These are phyloP conservation scores for Philopotamus ludificatus DNA, from an alignment of 1,140 invertebrate genomes.

Conservation along the genomic window DNA sequence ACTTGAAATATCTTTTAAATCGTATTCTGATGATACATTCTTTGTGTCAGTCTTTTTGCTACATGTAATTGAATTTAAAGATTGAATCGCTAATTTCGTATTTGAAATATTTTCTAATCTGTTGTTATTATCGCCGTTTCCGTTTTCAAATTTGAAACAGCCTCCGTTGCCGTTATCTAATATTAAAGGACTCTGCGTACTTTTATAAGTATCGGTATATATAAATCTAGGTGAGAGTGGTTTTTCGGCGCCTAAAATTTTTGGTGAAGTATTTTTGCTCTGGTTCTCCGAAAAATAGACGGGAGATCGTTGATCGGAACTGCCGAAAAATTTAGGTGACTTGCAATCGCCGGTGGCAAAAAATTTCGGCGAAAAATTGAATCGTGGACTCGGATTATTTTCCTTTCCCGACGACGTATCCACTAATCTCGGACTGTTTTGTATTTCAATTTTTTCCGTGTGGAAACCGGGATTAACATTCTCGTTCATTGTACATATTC, in stretches of 20 bases:
- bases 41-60: conserved; percentile 36
- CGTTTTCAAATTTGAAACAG: conserved; percentile 27
- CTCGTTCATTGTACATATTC: conserved; percentile 51
- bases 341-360: conserved; percentile 51
- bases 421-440: conserved; percentile 49
- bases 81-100: conserved; percentile 6
- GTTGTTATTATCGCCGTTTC: conserved; percentile 8
- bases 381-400: conserved; percentile 49
- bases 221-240: conserved; percentile 50
- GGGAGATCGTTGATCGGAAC: conserved; percentile 51
- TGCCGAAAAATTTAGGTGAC: conserved; percentile 52
- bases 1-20: neutral
- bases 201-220: conserved; percentile 41
- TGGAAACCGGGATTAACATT: conserved; percentile 45
- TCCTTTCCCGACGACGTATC: conserved; percentile 48
- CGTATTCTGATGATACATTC: conserved; percentile 18
- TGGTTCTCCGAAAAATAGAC: conserved; percentile 48
- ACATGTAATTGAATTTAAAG: neutral
- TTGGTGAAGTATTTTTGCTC: conserved; percentile 46
- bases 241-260: conserved; percentile 44
- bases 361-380: conserved; percentile 53
- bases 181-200: conserved; percentile 29
- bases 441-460: conserved; percentile 49
- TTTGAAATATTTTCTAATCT: conserved; percentile 2
- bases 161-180: conserved; percentile 22